These are phyloP conservation scores for Pithys albifrons DNA, from an alignment of 2,113 vertebrate species.

Conservation along the genomic window DNA sequence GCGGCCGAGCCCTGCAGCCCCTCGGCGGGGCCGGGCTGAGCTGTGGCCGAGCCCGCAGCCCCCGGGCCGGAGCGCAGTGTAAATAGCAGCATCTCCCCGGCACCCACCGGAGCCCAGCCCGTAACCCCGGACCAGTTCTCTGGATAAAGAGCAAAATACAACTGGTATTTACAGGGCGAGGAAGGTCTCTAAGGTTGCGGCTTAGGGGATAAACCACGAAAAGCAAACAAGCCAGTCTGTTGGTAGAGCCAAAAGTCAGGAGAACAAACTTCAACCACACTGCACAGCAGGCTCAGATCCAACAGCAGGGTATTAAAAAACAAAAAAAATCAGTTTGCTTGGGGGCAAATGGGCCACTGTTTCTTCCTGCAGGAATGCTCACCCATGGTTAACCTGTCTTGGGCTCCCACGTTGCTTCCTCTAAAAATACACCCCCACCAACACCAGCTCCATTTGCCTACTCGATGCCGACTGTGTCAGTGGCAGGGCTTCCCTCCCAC, in stretches of 20 bases:
- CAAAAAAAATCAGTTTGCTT: fast-evolving
- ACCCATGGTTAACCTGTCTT: too few relatives aligned
- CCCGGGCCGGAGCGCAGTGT: fast-evolving
- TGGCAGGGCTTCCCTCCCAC: neutral
- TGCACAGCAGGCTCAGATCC: neutral
- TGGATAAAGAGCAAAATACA: neutral
- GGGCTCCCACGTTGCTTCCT: neutral
- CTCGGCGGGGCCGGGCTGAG: neutral
- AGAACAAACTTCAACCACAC: fast-evolving
- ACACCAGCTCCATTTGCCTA: fast-evolving
- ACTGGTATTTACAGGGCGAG: neutral
- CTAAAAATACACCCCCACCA: neutral
- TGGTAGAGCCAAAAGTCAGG: neutral
- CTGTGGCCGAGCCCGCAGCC: neutral
- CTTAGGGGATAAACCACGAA: neutral
- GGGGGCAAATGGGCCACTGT: fast-evolving
- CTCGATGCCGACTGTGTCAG: fast-evolving
- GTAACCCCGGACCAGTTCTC: fast-evolving
- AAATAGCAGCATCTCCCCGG: neutral
- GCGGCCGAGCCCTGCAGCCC: fast-evolving
- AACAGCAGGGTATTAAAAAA: neutral
- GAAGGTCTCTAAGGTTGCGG: neutral
- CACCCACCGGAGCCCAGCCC: neutral
- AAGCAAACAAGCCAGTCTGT: neutral
- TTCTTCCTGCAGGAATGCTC: neutral